A percentile compares a stretch with the other conserved stretches of the same genome.
phyloP scores from a whole-genome alignment of 2,888 invertebrate genomes.

The Lycocerus yunnanus region DNA sequence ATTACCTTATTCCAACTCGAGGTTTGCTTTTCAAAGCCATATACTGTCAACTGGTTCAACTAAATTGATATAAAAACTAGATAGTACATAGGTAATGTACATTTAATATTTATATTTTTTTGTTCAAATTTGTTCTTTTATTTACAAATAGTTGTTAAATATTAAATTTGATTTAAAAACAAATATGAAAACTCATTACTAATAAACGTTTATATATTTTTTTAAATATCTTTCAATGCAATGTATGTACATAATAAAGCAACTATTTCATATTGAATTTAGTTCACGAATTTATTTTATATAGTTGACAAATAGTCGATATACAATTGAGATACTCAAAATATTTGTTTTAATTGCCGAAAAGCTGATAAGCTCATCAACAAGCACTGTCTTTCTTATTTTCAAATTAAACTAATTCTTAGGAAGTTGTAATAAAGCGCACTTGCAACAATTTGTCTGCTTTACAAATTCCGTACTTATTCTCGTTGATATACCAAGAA shows the following conservation, averaged over 20 bases:
- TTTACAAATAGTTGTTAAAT: neutral
- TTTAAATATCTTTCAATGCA: neutral
- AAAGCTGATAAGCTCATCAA: constrained; percentile 1
- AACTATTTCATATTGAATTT: neutral
- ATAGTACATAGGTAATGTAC: too few relatives aligned
- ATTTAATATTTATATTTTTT: too few relatives aligned
- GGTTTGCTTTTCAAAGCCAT: neutral
- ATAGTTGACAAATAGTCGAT: neutral
- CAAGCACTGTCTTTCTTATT: constrained; percentile 11
- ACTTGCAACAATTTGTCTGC: constrained; percentile 27
- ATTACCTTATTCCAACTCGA: neutral
- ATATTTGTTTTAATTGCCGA: neutral
- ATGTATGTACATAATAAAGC: neutral
- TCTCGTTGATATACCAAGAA: constrained; percentile 26
- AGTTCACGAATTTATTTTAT: neutral
- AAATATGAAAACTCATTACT: neutral
- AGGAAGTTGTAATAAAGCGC: constrained; percentile 20
- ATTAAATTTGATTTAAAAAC: neutral
- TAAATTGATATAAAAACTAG: neutral
- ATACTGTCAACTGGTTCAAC: neutral
- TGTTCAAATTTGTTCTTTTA: too few relatives aligned
- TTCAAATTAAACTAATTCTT: constrained; percentile 17
- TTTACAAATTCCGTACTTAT: constrained; percentile 27
- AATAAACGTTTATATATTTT: neutral
- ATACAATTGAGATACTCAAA: neutral